phyloP scores from a whole-genome alignment of 2,888 invertebrate genomes.

The Lycophotia porphyrea region DNA sequence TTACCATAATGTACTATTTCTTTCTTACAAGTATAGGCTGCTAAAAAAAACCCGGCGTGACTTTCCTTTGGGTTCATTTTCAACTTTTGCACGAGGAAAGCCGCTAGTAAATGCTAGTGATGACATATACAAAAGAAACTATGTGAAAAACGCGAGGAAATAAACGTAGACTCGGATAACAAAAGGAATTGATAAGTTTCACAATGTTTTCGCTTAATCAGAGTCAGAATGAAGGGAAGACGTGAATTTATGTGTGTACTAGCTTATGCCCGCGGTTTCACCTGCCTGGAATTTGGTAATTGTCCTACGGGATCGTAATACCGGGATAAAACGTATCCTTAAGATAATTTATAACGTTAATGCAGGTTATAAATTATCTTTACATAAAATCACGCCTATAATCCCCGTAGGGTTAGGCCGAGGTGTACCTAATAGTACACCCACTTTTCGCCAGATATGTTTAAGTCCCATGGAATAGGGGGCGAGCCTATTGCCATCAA shows the following conservation, averaged over 20 bases:
- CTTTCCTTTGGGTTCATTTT: neutral
- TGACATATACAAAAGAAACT: conserved; percentile 44
- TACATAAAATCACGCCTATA: too few species aligned
- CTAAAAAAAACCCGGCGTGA: neutral
- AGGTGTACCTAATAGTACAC: too few species aligned
- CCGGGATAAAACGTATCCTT: neutral
- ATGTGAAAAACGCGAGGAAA: conserved; percentile 16
- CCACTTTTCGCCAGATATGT: too few species aligned
- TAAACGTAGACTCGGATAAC: conserved; percentile 23
- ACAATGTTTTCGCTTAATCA: neutral
- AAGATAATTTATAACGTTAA: too few species aligned
- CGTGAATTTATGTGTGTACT: neutral
- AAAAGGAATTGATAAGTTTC: conserved; percentile 16
- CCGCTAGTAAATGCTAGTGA: neutral
- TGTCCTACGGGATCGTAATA: neutral
- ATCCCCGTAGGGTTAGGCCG: too few species aligned
- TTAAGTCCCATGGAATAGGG: too few species aligned
- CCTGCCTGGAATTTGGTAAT: neutral
- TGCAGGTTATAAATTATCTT: neutral
- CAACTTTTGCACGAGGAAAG: neutral
- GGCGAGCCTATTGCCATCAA: too few species aligned
- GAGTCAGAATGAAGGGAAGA: neutral
- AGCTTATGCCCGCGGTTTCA: neutral
- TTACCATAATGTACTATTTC: too few species aligned
- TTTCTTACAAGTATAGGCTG: neutral